A percentile compares a stretch with the other conserved stretches of the same genome.
These are phyloP conservation scores for Pasiphila rectangulata DNA, from an alignment of 2,888 invertebrate genomes.

Conservation along the genomic window DNA sequence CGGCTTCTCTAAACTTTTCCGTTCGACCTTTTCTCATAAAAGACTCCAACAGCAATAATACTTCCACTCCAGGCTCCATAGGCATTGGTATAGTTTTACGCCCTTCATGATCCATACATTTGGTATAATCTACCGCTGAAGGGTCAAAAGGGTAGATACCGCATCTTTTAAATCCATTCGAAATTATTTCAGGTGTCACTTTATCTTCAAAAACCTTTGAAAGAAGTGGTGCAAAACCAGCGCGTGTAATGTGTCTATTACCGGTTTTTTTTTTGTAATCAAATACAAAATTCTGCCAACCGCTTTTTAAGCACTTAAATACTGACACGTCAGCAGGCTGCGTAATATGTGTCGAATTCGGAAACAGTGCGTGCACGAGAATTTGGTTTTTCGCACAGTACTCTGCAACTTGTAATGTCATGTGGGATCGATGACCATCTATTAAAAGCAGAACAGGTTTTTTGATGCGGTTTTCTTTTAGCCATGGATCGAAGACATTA, in stretches of 20 bases:
- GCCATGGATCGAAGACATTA: too few relatives aligned
- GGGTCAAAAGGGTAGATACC: slow-evolving; percentile 2
- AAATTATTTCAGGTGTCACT: slow-evolving; percentile 5
- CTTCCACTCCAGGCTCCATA: neutral
- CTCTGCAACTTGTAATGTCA: too few relatives aligned
- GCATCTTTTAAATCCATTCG: slow-evolving; percentile 6
- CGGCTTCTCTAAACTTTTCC: neutral
- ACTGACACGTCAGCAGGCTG: neutral
- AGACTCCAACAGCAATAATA: too few relatives aligned
- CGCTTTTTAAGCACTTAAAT: too few relatives aligned
- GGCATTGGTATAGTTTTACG: neutral
- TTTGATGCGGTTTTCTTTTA: too few relatives aligned
- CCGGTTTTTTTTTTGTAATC: too few relatives aligned
- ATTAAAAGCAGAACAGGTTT: too few relatives aligned
- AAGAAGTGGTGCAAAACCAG: neutral
- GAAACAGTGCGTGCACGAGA: too few relatives aligned
- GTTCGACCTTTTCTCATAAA: neutral
- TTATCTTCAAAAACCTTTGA: slow-evolving; percentile 11
- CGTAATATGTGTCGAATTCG: too few relatives aligned
- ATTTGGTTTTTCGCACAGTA: too few relatives aligned
- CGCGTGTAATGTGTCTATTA: neutral
- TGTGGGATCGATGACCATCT: too few relatives aligned
- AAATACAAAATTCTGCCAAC: too few relatives aligned
- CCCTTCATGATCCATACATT: slow-evolving; percentile 8
- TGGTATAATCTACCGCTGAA: slow-evolving; percentile 1